Conservation (phyloP, 2,797 vertebrate species). For the Eleutherodactylus coqui region DNA sequence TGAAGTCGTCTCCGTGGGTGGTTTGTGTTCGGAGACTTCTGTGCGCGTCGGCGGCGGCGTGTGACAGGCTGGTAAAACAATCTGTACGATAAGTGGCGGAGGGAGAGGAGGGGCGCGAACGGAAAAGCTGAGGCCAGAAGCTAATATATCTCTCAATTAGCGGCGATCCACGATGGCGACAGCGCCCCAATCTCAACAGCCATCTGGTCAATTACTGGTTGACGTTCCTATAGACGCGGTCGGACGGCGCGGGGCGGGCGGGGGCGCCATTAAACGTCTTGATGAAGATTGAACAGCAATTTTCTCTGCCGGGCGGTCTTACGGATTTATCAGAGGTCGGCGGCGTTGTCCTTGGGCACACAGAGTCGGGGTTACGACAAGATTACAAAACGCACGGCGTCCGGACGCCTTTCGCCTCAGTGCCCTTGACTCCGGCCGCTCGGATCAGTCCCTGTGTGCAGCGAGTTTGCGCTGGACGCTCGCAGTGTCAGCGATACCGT, state of each 20-base stretch:
- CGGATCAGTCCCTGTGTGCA: constrained; percentile 73
- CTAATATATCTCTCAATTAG: constrained; percentile 62
- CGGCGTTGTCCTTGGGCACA: constrained; percentile 67
- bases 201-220: constrained; percentile 63
- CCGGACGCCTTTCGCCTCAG: background rate
- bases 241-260: constrained; percentile 68
- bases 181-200: constrained; percentile 57
- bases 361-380: constrained; percentile 32
- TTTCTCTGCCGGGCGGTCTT: constrained; percentile 52
- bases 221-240: constrained; percentile 63
- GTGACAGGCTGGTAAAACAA: background rate
- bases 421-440: constrained; percentile 66
- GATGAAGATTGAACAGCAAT: constrained; percentile 73
- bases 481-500: constrained; percentile 67
- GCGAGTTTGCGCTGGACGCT: constrained; percentile 76
- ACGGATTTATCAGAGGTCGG: constrained; percentile 66
- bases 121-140: constrained; percentile 55
- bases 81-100: constrained; percentile 54
- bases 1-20: background rate
- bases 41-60: background rate
- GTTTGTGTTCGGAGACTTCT: background rate
- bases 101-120: constrained; percentile 22
- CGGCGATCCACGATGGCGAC: constrained; percentile 17
- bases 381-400: constrained; percentile 22
- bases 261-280: constrained; percentile 69